A percentile compares a stretch with the other conserved stretches of the same genome.
Evolutionary conservation across 1,140 invertebrate species (phyloP).

Genomic region (Cheumatopsyche charites): DNA sequence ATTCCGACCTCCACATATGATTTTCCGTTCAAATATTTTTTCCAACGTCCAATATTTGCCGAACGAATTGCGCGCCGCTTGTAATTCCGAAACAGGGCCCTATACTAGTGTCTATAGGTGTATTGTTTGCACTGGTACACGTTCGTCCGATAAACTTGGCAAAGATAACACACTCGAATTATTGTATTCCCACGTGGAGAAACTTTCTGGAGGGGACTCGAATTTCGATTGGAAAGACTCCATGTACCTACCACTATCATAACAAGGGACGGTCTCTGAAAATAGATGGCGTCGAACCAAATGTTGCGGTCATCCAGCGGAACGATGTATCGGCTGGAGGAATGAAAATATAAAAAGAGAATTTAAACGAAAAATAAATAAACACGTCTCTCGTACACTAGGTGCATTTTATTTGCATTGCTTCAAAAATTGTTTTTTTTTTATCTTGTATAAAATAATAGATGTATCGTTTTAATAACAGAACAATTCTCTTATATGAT

Average conservation of each 20-base stretch:
- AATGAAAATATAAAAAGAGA: background rate
- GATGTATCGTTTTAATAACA: too few relatives aligned
- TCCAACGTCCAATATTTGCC: background rate
- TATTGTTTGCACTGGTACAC: background rate
- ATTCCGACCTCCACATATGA: background rate
- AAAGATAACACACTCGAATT: slow-evolving; percentile 24
- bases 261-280: slow-evolving; percentile 3
- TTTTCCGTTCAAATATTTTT: background rate
- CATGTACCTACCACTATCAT: background rate
- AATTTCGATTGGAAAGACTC: slow-evolving; percentile 19
- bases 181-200: slow-evolving; percentile 14
- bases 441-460: background rate
- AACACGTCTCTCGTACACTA: background rate
- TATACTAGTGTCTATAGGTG: too few relatives aligned
- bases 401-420: too few relatives aligned
- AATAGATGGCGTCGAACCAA: slow-evolving; percentile 11
- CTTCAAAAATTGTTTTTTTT: background rate
- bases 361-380: background rate
- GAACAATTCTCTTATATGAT: too few relatives aligned
- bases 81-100: too few relatives aligned
- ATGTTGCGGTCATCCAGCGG: background rate
- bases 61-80: background rate
- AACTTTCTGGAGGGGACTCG: slow-evolving; percentile 3
- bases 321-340: too few relatives aligned
- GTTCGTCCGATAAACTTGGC: slow-evolving; percentile 4